Percentiles rank a stretch among this genome's conserved stretches.
Conservation (phyloP, 2,888 invertebrate genomes). For the Spodoptera picta region DNA sequence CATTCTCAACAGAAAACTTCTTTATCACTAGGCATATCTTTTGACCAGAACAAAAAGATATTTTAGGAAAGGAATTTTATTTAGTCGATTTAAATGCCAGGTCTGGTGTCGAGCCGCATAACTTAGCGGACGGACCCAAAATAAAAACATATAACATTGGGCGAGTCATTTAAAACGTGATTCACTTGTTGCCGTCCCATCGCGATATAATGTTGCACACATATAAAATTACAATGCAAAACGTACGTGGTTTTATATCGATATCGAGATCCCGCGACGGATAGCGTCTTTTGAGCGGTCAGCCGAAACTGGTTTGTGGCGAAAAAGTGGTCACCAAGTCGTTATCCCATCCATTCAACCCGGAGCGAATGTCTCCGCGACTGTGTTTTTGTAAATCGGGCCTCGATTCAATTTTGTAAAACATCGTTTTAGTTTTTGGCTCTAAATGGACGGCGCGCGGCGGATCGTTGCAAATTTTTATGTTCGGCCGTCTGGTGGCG, state of each 20-base stretch:
- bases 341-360: conserved; percentile 73
- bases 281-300: conserved; percentile 66
- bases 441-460: conserved; percentile 55
- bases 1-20: no score
- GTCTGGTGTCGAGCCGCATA: conserved; percentile 49
- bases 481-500: conserved; percentile 38
- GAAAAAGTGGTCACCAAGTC: conserved; percentile 68
- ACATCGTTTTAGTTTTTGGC: conserved; percentile 64
- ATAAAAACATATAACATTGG: conserved; percentile 47
- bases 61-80: conserved; percentile 38
- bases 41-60: conserved; percentile 17
- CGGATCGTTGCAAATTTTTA: conserved; percentile 47
- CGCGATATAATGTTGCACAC: conserved; percentile 59
- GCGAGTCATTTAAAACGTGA: conserved; percentile 58
- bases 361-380: conserved; percentile 63
- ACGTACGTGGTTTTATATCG: conserved; percentile 67
- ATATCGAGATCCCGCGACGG: conserved; percentile 68
- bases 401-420: conserved; percentile 58
- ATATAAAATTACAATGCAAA: conserved; percentile 67
- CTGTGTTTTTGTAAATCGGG: conserved; percentile 61
- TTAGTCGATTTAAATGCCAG: conserved; percentile 41
- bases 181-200: conserved; percentile 58
- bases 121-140: conserved; percentile 45
- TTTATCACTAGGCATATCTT: conserved; percentile 3
- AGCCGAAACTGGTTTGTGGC: conserved; percentile 70